Evolutionary conservation across 2,797 vertebrate genomes (phyloP).

Genomic region (Sylvilagus floridanus): DNA sequence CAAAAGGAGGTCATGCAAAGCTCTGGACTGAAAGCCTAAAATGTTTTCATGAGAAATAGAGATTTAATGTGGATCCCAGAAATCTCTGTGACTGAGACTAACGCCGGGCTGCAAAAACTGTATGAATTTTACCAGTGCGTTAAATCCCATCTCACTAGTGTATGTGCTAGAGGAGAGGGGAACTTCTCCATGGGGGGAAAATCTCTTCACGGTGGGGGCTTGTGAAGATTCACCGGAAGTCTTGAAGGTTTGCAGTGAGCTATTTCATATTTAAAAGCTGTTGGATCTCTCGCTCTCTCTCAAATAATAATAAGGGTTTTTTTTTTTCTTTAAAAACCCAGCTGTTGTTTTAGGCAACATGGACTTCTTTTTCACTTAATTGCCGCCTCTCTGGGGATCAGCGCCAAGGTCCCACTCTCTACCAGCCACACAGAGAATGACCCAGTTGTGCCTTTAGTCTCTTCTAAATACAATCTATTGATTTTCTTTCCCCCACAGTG

Average conservation of each 20-base stretch:
- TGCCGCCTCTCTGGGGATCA: background rate
- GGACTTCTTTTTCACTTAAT: slow-evolving; percentile 60
- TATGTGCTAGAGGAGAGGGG: background rate
- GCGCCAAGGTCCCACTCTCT: slow-evolving; percentile 28
- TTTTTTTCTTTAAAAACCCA: too few relatives aligned
- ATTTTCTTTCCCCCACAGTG: slow-evolving; percentile 84
- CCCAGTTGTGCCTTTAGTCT: slow-evolving; percentile 68
- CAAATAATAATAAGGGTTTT: too few relatives aligned
- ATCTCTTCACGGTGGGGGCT: too few relatives aligned
- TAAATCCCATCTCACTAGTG: slow-evolving; percentile 58
- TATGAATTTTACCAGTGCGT: slow-evolving; percentile 67
- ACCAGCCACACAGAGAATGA: slow-evolving; percentile 67
- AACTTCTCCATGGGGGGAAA: too few relatives aligned
- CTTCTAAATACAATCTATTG: slow-evolving; percentile 81
- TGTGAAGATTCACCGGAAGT: background rate
- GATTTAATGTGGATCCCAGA: slow-evolving; percentile 78
- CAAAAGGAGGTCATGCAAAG: slow-evolving; percentile 46
- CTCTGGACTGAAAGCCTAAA: slow-evolving; percentile 71
- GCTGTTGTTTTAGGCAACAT: slow-evolving; percentile 38
- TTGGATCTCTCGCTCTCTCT: background rate
- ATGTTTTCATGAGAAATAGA: slow-evolving; percentile 66
- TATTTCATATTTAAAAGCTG: slow-evolving; percentile 62
- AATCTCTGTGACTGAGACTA: slow-evolving; percentile 67
- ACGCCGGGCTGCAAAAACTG: slow-evolving; percentile 55
- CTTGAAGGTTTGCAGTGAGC: slow-evolving; percentile 21